Conservation (phyloP, 2,797 vertebrate genomes). For the Chromis chromis region DNA sequence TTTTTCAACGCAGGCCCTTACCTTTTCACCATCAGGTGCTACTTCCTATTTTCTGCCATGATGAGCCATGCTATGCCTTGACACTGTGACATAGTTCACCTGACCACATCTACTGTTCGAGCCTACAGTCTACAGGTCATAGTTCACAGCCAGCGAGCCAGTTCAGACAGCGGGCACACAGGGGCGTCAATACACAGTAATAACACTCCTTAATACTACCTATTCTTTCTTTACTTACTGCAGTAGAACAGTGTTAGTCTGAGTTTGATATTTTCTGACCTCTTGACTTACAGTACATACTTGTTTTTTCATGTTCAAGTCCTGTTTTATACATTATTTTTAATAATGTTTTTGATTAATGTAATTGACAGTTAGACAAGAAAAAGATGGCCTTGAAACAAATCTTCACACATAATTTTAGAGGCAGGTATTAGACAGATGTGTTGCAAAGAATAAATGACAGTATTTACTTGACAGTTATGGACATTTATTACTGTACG, state of each 20-base stretch:
- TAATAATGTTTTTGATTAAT: too few species aligned
- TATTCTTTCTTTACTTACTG: conserved; percentile 33
- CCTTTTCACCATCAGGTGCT: conserved; percentile 60
- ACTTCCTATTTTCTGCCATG: conserved; percentile 68
- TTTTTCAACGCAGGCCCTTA: conserved; percentile 30
- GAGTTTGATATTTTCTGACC: conserved; percentile 24
- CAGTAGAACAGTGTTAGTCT: conserved; percentile 48
- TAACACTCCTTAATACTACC: conserved; percentile 37
- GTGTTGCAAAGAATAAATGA: conserved; percentile 10
- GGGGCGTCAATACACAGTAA: conserved; percentile 33
- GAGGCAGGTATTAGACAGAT: conserved; percentile 9
- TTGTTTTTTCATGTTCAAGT: conserved; percentile 27
- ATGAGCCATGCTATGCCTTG: conserved; percentile 77
- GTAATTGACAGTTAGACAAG: background rate
- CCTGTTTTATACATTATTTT: conserved; percentile 20
- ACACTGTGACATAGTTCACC: conserved; percentile 69
- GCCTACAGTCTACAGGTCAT: conserved; percentile 42
- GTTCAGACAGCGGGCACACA: conserved; percentile 42
- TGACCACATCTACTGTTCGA: conserved; percentile 45
- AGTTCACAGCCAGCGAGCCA: conserved; percentile 57
- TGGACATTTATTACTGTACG: conserved; percentile 36
- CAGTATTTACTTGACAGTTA: conserved; percentile 47
- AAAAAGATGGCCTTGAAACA: conserved; percentile 57
- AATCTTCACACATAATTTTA: background rate
- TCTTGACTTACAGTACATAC: conserved; percentile 12